Base-by-base conservation (phyloP, 2,888 invertebrate genomes). In the Lypha dubia region DNA sequence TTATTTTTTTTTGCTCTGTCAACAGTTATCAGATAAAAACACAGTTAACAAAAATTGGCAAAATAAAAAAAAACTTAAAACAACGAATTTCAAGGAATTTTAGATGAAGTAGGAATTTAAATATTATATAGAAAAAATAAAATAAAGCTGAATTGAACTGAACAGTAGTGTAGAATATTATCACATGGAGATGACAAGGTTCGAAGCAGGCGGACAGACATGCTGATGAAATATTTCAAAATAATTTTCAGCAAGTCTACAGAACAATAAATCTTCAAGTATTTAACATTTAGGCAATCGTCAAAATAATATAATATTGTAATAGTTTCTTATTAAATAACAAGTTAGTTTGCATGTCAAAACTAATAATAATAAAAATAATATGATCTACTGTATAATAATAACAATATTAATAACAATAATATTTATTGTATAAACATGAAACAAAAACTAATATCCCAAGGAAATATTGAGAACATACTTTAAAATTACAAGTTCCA, bases 311-410 rank as follows among this genome's bases (percentile, higher is more conserved):
- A 56, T 20, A 22, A 38, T 58, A 35, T 56, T 56, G 15, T 20
- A 53, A 53, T 41, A 28, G 28, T 46, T 28, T 58, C n/a, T 22
- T 65, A 63, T 71, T 73, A 51, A 65, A 67, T 58, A 73, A 41
- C 56, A 46, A 67, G 5, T 8, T n/a, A 49, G 58, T 58, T 79
- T 79, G 79, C 71, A 73, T 79, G 79, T 79, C 49, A 67, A 58
- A 58, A 49, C n/a, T 17, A 51, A 73, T 71, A 71, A 65, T 20
- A 46, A 60, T 32, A 68, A 67, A 41, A 22, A 24, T 51, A 17
- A 77, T 62, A 62, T 62, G 22, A 44, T 32, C 20, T 17, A 20
- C 20, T 17, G 20, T 32, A 44, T 0, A 24, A 67, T 17, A 58
- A 46, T 56, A 62, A 62, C 17, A 17, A 28, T 41, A 53, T 9